These are phyloP conservation scores for Anneissia japonica DNA, from an alignment of 35 echinoderm and acorn worm species.

Conservation along the genomic window DNA sequence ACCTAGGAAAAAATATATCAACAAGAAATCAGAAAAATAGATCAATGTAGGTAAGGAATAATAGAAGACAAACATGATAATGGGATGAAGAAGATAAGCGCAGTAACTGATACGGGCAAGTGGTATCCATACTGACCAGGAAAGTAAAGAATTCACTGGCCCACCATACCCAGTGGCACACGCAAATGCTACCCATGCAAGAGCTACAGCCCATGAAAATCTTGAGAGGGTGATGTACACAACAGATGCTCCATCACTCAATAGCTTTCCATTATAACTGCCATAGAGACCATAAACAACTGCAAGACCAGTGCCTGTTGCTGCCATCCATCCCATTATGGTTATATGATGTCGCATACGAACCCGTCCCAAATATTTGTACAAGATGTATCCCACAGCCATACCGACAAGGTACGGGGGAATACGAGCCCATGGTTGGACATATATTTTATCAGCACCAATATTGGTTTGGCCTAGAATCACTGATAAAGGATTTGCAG, in stretches of 20 bases:
- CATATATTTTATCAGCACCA: no score
- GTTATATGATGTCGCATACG: not conserved
- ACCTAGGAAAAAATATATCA: not conserved
- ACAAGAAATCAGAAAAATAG: not conserved
- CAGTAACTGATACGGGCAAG: conserved; percentile 68
- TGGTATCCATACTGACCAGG: conserved; percentile 62
- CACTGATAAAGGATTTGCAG: no score
- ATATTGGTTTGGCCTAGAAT: no score
- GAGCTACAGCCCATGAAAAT: conserved; percentile 61
- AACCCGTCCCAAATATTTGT: conserved; percentile 3
- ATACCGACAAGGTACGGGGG: no score
- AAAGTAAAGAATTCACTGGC: conserved; percentile 64
- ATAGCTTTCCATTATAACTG: not conserved
- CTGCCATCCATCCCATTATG: conserved; percentile 7
- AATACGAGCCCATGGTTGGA: no score
- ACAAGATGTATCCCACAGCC: conserved; percentile 11
- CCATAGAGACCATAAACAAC: not conserved
- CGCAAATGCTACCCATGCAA: conserved; percentile 78
- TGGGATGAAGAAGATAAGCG: conserved; percentile 82
- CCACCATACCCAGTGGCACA: conserved; percentile 72
- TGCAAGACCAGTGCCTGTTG: not conserved
- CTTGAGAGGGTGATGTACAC: conserved; percentile 56
- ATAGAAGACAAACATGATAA: conserved; percentile 30
- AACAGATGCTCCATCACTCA: conserved; percentile 21
- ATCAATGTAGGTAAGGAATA: not conserved